phyloP scores from a whole-genome alignment of 2,113 vertebrate species.

The Puffinus mauretanicus region DNA sequence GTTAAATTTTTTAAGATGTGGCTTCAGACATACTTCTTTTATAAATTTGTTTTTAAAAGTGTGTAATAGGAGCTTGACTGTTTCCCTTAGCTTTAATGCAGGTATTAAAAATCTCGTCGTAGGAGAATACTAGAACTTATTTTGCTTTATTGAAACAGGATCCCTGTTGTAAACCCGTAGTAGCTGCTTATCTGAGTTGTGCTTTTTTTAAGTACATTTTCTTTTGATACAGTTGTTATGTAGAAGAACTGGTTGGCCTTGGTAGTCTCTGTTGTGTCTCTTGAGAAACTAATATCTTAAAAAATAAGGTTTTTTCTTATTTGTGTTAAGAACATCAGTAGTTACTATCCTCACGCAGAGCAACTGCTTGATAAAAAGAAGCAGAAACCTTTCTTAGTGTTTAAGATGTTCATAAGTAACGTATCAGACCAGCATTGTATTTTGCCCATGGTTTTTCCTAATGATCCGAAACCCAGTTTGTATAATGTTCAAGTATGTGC shows the following conservation, averaged over 20 bases:
- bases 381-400: background rate
- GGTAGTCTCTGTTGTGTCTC: background rate
- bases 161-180: background rate
- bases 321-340: background rate
- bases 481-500: background rate
- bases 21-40: background rate
- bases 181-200: background rate
- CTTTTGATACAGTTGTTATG: background rate
- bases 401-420: fast-evolving
- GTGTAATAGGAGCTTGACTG: background rate
- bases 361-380: background rate
- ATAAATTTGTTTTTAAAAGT: background rate
- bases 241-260: background rate
- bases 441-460: background rate
- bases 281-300: background rate
- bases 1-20: background rate
- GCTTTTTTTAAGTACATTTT: background rate
- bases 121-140: background rate
- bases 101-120: background rate
- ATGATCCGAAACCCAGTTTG: fast-evolving
- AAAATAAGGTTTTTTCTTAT: background rate
- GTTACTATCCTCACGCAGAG: background rate
- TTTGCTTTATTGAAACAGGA: background rate
- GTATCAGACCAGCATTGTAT: background rate
- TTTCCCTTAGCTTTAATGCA: background rate